phyloP scores from a whole-genome alignment of 2,113 vertebrate genomes.

The Axis porcinus region DNA sequence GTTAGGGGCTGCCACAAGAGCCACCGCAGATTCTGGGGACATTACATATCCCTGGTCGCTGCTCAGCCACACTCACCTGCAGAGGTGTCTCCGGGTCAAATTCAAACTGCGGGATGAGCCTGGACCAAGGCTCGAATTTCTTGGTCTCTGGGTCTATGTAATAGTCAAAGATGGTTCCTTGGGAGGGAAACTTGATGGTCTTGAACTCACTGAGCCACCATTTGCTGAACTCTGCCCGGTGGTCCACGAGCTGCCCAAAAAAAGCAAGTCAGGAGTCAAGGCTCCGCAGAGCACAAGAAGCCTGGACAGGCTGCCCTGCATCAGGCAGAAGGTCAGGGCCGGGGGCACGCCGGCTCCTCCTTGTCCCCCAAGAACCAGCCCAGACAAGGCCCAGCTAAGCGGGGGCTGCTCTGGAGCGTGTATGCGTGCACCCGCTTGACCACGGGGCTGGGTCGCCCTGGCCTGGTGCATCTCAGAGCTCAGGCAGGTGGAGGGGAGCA shows the following conservation, averaged over 20 bases:
- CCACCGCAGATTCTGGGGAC: too few relatives aligned
- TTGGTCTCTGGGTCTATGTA: conserved; percentile 93
- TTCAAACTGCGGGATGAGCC: conserved; percentile 90
- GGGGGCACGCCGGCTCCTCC: not conserved
- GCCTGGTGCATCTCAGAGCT: too few relatives aligned
- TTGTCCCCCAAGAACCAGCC: accelerated
- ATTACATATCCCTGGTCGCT: accelerated
- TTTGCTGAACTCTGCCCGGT: conserved; percentile 95
- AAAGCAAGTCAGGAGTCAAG: not conserved
- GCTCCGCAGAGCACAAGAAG: not conserved
- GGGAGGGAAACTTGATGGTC: conserved; percentile 95
- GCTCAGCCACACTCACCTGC: conserved; percentile 82
- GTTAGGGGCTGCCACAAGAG: accelerated
- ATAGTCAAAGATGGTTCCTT: conserved; percentile 95
- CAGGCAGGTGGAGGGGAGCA: accelerated
- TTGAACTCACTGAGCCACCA: conserved; percentile 98
- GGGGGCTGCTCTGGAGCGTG: not conserved
- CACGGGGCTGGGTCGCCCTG: accelerated
- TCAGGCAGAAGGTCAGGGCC: not conserved
- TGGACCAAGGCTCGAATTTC: conserved; percentile 96
- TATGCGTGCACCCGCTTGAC: accelerated
- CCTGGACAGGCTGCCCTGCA: not conserved
- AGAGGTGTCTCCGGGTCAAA: conserved; percentile 91
- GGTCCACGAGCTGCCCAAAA: conserved; percentile 88
- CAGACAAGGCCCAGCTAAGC: accelerated